Evolutionary conservation across 2,113 vertebrate genomes (phyloP).

Genomic region (Rhynchopsitta pachyrhyncha): DNA sequence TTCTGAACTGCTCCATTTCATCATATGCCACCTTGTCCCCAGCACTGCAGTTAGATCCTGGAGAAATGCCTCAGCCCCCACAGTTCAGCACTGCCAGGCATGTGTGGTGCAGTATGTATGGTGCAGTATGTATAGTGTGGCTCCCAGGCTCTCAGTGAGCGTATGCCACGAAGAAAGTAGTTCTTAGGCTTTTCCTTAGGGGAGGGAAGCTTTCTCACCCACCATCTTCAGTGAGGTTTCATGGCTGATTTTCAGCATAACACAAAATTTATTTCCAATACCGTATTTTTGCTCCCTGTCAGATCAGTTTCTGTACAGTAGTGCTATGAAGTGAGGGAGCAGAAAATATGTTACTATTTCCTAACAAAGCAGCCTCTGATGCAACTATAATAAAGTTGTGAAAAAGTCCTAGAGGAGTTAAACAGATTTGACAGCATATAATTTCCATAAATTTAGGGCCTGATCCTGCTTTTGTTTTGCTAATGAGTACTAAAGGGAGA

Average conservation of each 20-base stretch:
- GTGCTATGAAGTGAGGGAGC: neutral
- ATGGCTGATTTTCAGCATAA: slow-evolving; percentile 5
- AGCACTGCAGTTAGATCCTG: neutral
- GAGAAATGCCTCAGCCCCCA: neutral
- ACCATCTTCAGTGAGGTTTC: neutral
- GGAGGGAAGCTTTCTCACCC: neutral
- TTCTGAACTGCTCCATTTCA: neutral
- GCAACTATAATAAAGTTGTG: slow-evolving; percentile 52
- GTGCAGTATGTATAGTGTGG: neutral
- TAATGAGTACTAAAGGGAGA: slow-evolving; percentile 41
- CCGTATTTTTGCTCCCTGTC: slow-evolving; percentile 43
- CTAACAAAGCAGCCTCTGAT: slow-evolving; percentile 59
- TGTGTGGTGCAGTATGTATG: rapidly evolving
- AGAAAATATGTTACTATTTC: slow-evolving; percentile 52
- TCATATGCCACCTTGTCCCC: slow-evolving; percentile 33
- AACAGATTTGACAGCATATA: slow-evolving; percentile 43
- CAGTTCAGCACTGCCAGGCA: neutral
- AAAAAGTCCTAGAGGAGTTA: slow-evolving; percentile 62
- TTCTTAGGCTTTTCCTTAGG: neutral
- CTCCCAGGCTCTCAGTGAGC: neutral
- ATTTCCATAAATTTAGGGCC: slow-evolving; percentile 55
- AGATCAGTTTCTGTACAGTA: slow-evolving; percentile 23
- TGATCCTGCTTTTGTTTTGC: slow-evolving; percentile 32
- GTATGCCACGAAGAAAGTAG: neutral
- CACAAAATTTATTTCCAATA: slow-evolving; percentile 37